Conservation (phyloP, 2,888 invertebrate genomes). For the Drosophila putrida region DNA sequence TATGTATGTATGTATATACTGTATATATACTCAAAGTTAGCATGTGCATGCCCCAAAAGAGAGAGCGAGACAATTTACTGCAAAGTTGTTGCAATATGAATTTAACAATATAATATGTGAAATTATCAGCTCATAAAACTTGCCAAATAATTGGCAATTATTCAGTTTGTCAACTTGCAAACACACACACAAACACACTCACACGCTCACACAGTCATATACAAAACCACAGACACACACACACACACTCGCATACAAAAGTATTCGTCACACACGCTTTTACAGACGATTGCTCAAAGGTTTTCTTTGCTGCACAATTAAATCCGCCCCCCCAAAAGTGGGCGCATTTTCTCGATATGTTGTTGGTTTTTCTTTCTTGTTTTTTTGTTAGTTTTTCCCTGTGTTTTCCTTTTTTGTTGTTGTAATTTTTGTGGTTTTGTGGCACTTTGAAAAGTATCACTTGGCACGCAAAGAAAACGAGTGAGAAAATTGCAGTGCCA, state of each 20-base stretch:
- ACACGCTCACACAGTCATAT: slow-evolving; percentile 35
- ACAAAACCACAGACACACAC: slow-evolving; percentile 22
- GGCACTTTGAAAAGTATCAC: slow-evolving; percentile 67
- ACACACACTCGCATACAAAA: slow-evolving; percentile 14
- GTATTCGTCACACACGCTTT: slow-evolving; percentile 17
- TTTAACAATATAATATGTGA: slow-evolving; percentile 69
- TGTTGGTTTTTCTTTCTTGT: slow-evolving; percentile 25
- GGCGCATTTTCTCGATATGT: slow-evolving; percentile 40
- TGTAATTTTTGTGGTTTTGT: slow-evolving; percentile 16
- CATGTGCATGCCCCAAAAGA: slow-evolving; percentile 70
- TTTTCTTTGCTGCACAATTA: slow-evolving; percentile 69
- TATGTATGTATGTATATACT: slow-evolving; percentile 52
- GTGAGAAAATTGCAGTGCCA: slow-evolving; percentile 73
- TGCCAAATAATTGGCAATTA: slow-evolving; percentile 79
- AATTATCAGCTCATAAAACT: slow-evolving; percentile 80
- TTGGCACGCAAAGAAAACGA: slow-evolving; percentile 80
- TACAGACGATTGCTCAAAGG: slow-evolving; percentile 40
- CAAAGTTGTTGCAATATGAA: slow-evolving; percentile 58
- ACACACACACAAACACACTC: slow-evolving; percentile 38
- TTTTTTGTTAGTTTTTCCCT: slow-evolving; percentile 7
- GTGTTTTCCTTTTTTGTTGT: background rate
- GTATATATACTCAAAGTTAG: slow-evolving; percentile 53
- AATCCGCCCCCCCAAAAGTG: slow-evolving; percentile 50
- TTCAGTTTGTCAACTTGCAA: slow-evolving; percentile 76
- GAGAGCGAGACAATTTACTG: slow-evolving; percentile 36